Evolutionary conservation across 2,113 vertebrate species (phyloP).

Genomic region (rabbit (Oryctolagus cuniculus)): DNA sequence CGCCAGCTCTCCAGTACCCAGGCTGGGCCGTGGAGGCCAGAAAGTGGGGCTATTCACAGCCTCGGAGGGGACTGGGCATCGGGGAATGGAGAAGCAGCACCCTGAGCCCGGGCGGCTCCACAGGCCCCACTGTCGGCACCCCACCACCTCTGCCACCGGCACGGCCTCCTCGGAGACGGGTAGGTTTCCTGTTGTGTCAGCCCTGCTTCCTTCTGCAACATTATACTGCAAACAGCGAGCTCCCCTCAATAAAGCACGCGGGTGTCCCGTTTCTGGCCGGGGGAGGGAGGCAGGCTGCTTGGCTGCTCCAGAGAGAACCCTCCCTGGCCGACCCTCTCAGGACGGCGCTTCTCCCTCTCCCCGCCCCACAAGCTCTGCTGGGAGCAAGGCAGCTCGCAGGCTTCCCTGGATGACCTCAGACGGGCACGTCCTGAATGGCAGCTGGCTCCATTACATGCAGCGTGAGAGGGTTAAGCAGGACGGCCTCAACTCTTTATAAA

Average conservation of each 20-base stretch:
- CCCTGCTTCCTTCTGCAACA: constrained; percentile 78
- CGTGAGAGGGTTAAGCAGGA: constrained; percentile 92
- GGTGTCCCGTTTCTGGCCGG: constrained; percentile 74
- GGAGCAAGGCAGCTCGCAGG: constrained; percentile 61
- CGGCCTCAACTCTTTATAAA: constrained; percentile 91
- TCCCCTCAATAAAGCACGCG: background rate
- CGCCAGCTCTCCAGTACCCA: background rate
- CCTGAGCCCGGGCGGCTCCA: rapidly evolving
- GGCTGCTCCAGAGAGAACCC: constrained; percentile 14
- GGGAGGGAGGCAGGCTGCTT: constrained; percentile 15
- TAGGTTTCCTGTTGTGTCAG: constrained; percentile 82
- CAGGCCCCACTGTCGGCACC: background rate
- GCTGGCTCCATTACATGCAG: constrained; percentile 89
- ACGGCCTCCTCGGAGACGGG: constrained; percentile 53
- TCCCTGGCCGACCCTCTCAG: background rate
- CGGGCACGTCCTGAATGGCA: constrained; percentile 87
- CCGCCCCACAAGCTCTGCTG: constrained; percentile 34
- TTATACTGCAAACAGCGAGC: constrained; percentile 81
- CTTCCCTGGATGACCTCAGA: constrained; percentile 79
- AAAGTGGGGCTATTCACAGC: background rate
- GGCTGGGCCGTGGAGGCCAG: background rate
- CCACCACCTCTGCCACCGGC: background rate
- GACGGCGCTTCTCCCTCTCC: background rate
- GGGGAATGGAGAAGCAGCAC: background rate
- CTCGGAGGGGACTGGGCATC: background rate